Evolutionary conservation across 2,113 vertebrate genomes (phyloP).

Genomic region (Atrichornis clamosus): DNA sequence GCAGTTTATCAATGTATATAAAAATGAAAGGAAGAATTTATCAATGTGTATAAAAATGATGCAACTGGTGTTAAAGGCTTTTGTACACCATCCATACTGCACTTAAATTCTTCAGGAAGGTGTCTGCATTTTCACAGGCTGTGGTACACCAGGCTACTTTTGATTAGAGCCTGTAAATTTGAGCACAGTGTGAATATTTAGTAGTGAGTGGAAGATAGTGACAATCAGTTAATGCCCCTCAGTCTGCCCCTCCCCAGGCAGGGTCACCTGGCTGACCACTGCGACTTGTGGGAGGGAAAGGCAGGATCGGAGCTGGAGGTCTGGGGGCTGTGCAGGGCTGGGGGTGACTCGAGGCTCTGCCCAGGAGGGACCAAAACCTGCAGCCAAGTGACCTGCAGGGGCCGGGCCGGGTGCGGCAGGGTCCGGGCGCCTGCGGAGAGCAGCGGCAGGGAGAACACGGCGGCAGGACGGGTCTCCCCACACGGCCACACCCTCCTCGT

Average conservation of each 20-base stretch:
- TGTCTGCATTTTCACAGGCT: not conserved
- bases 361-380: not conserved
- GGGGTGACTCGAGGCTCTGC: not conserved
- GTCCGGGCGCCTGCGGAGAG: not conserved
- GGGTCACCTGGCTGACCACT: accelerated
- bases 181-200: not conserved
- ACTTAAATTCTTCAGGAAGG: not conserved
- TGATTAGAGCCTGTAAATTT: not conserved
- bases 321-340: not conserved
- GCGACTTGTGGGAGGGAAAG: not conserved
- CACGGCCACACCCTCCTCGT: not conserved
- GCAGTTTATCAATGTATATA: not conserved
- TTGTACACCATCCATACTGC: not conserved
- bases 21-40: not conserved
- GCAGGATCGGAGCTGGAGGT: not conserved
- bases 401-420: not conserved
- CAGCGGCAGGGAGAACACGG: not conserved
- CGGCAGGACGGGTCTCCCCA: not conserved
- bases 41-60: not conserved
- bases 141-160: not conserved
- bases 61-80: not conserved
- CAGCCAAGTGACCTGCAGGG: not conserved
- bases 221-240: not conserved
- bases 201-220: not conserved
- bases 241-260: not conserved